These are phyloP conservation scores for Drosophila lutescens DNA, from an alignment of 2,888 invertebrate species.

Conservation along the genomic window DNA sequence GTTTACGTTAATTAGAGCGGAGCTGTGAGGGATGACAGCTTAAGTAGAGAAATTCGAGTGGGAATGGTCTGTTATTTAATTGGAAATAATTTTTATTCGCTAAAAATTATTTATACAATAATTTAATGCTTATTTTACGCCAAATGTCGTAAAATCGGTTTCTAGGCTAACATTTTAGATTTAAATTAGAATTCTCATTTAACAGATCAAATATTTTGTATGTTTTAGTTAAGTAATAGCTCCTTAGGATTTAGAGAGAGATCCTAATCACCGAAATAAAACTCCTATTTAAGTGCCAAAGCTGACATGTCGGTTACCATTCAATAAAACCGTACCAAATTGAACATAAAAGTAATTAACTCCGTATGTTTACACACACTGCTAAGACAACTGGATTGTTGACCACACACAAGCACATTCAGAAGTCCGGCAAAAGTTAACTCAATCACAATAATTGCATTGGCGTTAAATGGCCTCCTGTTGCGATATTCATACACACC, in stretches of 20 bases:
- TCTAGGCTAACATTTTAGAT: no score
- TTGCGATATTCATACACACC: conserved; percentile 23
- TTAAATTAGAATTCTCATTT: no score
- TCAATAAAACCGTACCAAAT: conserved; percentile 15
- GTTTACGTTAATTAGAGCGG: conserved; percentile 73
- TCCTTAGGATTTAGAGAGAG: no score
- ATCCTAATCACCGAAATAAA: background rate
- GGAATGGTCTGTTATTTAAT: conserved; percentile 2
- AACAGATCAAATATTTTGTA: no score
- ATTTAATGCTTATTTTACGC: no score
- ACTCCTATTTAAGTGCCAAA: conserved; percentile 7
- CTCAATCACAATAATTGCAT: conserved; percentile 69
- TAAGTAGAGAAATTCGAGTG: conserved; percentile 10
- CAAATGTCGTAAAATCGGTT: no score
- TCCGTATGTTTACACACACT: conserved; percentile 18
- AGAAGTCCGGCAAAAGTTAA: conserved; percentile 56
- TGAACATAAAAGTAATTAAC: conserved; percentile 31
- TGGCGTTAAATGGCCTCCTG: conserved; percentile 35
- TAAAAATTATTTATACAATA: no score
- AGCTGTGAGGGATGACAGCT: conserved; percentile 27
- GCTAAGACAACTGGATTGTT: conserved; percentile 54
- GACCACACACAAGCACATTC: conserved; percentile 18
- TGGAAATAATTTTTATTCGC: background rate
- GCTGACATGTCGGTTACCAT: conserved; percentile 17
- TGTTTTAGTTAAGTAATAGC: no score